Evolutionary conservation across 1,140 invertebrate genomes (phyloP).

Genomic region (Zaprionus gabonicus): DNA sequence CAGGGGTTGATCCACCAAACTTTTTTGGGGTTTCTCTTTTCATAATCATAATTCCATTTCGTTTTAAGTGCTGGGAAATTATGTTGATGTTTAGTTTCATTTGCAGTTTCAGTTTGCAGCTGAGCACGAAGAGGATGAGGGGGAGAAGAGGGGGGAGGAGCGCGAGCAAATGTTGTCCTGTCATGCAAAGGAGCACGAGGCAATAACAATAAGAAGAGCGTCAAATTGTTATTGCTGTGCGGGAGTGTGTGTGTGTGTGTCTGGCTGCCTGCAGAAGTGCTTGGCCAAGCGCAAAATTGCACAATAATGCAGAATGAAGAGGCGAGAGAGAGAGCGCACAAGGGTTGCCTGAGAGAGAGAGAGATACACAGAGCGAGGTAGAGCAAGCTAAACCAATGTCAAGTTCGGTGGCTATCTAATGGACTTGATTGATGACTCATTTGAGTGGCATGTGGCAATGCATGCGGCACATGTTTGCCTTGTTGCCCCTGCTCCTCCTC

Average conservation of each 20-base stretch:
- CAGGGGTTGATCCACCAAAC: constrained; percentile 30
- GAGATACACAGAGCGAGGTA: not conserved
- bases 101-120: constrained; percentile 67
- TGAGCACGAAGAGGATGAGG: constrained; percentile 16
- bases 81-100: constrained; percentile 79
- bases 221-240: constrained; percentile 43
- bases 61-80: constrained; percentile 76
- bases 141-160: no score
- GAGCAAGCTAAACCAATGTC: constrained; percentile 26
- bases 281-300: constrained; percentile 52
- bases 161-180: constrained; percentile 43
- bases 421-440: constrained; percentile 73
- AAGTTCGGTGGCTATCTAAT: constrained; percentile 65
- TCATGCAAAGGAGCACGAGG: constrained; percentile 51
- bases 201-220: constrained; percentile 30
- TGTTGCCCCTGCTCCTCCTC: not conserved
- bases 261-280: constrained; percentile 7
- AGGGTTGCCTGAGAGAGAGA: constrained; percentile 30
- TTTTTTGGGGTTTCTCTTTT: constrained; percentile 40
- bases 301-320: constrained; percentile 54
- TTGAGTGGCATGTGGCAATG: constrained; percentile 19
- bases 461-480: constrained; percentile 54
- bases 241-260: not conserved
- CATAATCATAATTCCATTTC: constrained; percentile 75
- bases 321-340: not conserved